phyloP scores from a whole-genome alignment of 2,113 vertebrate genomes.

The Nesogale talazaci region DNA sequence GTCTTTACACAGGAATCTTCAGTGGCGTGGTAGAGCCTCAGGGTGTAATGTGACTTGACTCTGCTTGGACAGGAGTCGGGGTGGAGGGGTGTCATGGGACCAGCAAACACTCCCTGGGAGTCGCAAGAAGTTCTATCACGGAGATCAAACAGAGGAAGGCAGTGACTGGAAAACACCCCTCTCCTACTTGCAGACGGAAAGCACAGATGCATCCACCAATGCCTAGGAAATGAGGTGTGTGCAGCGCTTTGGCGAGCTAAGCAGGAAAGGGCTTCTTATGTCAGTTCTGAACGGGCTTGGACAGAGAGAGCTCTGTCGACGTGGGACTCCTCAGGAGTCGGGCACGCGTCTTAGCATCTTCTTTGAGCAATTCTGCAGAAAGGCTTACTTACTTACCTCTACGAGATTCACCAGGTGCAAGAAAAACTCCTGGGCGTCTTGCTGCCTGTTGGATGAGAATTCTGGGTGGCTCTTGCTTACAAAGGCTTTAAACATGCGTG shows the following conservation, averaged over 20 bases:
- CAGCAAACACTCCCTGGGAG: not conserved
- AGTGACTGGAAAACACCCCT: not conserved
- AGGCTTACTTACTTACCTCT: slow-evolving; percentile 88
- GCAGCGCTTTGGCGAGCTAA: accelerated
- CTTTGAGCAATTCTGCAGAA: not conserved
- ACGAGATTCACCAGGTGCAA: slow-evolving; percentile 94
- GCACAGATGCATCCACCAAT: not conserved
- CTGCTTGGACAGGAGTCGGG: not conserved
- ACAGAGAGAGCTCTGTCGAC: no score
- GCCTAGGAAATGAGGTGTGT: not conserved
- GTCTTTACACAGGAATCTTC: not conserved
- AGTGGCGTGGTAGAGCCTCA: not conserved
- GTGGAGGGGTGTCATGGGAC: not conserved
- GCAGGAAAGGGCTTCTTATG: not conserved
- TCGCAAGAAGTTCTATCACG: not conserved
- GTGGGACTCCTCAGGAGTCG: not conserved
- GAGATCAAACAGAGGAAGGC: not conserved
- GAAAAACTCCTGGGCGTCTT: slow-evolving; percentile 96
- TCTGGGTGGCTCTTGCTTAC: slow-evolving; percentile 95
- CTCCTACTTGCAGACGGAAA: not conserved
- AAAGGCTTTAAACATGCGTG: slow-evolving; percentile 95
- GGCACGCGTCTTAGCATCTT: no score
- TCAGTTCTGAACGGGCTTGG: no score
- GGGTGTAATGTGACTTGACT: not conserved
- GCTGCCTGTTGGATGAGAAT: slow-evolving; percentile 97